Conservation (phyloP, 2,113 vertebrate species). For the Eulemur rufifrons region DNA sequence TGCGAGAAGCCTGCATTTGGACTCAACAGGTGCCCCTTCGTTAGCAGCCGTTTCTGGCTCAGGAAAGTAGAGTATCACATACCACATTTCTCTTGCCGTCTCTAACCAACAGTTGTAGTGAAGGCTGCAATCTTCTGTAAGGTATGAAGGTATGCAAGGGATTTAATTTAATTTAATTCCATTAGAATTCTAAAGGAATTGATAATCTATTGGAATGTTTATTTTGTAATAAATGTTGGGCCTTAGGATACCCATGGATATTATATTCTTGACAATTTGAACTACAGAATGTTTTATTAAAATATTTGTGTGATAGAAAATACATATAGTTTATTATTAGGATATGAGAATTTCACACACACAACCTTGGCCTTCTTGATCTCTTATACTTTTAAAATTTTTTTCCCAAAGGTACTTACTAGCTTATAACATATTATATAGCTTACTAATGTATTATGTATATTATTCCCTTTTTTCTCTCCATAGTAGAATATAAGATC, state of each 20-base stretch:
- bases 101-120: not conserved
- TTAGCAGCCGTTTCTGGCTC: not conserved
- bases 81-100: not conserved
- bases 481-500: not conserved
- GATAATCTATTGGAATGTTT: not conserved
- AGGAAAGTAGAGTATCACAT: not conserved
- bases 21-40: not conserved
- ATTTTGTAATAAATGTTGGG: not conserved
- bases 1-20: not conserved
- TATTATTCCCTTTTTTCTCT: not conserved
- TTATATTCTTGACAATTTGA: not conserved
- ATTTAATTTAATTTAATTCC: not conserved
- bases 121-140: not conserved
- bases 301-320: not conserved
- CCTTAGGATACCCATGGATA: not conserved
- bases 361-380: not conserved
- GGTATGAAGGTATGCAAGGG: not conserved
- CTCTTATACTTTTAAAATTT: not conserved
- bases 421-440: not conserved
- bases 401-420: not conserved
- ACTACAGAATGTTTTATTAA: not conserved
- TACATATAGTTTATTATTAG: not conserved
- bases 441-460: not conserved
- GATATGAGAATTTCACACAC: not conserved
- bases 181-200: not conserved